Evolutionary conservation across 2,113 vertebrate species (phyloP).

Genomic region (Macquaria australasica): DNA sequence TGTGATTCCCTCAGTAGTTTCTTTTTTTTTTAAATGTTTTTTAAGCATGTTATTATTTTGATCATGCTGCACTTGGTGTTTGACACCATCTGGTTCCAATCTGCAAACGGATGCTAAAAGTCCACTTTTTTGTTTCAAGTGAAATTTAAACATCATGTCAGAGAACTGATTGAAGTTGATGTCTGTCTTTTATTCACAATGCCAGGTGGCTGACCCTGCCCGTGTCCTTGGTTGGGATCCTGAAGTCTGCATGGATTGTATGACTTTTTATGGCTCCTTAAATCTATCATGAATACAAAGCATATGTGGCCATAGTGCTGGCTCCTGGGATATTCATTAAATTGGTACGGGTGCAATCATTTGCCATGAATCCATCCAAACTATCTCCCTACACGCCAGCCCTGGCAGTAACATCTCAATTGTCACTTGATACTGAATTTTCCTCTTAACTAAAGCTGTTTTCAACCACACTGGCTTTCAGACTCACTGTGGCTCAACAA

Average conservation of each 20-base stretch:
- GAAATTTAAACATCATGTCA: slow-evolving; percentile 41
- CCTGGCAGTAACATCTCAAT: slow-evolving; percentile 9
- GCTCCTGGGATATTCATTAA: slow-evolving; percentile 51
- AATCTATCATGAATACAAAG: slow-evolving; percentile 65
- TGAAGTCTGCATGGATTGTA: slow-evolving; percentile 59
- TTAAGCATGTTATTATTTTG: slow-evolving; percentile 15
- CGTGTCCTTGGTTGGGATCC: slow-evolving; percentile 61
- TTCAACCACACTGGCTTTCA: slow-evolving; percentile 15
- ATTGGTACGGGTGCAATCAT: slow-evolving; percentile 30
- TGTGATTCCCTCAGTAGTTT: neutral
- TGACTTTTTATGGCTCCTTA: slow-evolving; percentile 66
- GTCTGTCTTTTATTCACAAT: slow-evolving; percentile 53
- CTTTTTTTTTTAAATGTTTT: neutral
- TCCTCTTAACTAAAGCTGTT: slow-evolving; percentile 19
- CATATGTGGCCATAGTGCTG: slow-evolving; percentile 47
- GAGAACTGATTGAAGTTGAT: slow-evolving; percentile 30
- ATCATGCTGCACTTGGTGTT: slow-evolving; percentile 20
- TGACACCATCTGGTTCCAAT: slow-evolving; percentile 68
- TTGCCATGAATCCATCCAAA: slow-evolving; percentile 33
- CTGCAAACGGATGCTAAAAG: slow-evolving; percentile 41
- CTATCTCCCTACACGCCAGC: neutral
- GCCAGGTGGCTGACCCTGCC: slow-evolving; percentile 65
- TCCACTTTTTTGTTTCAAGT: slow-evolving; percentile 37
- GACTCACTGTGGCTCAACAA: slow-evolving; percentile 8
- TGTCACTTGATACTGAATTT: slow-evolving; percentile 33